Evolutionary conservation across 2,113 vertebrate genomes (phyloP), one percentile per base, ranked within the genome.

Genomic region (Perognathus longimembris): DNA sequence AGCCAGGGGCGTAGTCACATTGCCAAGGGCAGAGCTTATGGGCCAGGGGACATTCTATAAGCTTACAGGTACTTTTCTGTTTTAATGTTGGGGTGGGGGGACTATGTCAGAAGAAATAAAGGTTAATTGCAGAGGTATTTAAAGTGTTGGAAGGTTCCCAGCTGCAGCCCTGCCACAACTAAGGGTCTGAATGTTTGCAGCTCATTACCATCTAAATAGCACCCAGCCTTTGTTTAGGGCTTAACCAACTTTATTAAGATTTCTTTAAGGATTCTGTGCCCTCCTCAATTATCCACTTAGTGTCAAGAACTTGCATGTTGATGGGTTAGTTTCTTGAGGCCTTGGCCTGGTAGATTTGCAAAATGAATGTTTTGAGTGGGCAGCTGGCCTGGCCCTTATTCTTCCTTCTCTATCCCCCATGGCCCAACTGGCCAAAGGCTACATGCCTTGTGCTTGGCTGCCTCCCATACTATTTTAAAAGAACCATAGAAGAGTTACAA

Each of bases 121-220:
- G 12, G 38, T 87, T 93, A 89, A 77, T 87, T 87, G 50, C 85
- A 61, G 66, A 92, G 70, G 28, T 66, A 86, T 92, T 95, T 92
- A 94, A 95, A 81, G 22, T 94, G 30, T 70, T 88, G 45, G 82
- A 93, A 89, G 18, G 67, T 36, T 61, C 61, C 24, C 10, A 74
- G 81, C 69, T 85, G 21, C 34, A 75, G 24, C 59, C 12, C 17
- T 42, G 61, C 32, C 81, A 87, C 64, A 89, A 76, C 54, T 88
- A 92, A 94, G 75, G 20, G 50, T 32, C 5, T 78, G 45, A 91
- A 50, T 81, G 20, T 12, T 74, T 86, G 61, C 66, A 94, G 36
- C 80, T 95, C 45, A 64, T 95, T 93, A 78, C 71, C 90, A 91
- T 93, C 57, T 92, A 77, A 97, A 95, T 95, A 66, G 42, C 50